A percentile compares a stretch with the other conserved stretches of the same genome.
Evolutionary conservation across 2,888 invertebrate species (phyloP).

Genomic region (Mactromeris polynyma): DNA sequence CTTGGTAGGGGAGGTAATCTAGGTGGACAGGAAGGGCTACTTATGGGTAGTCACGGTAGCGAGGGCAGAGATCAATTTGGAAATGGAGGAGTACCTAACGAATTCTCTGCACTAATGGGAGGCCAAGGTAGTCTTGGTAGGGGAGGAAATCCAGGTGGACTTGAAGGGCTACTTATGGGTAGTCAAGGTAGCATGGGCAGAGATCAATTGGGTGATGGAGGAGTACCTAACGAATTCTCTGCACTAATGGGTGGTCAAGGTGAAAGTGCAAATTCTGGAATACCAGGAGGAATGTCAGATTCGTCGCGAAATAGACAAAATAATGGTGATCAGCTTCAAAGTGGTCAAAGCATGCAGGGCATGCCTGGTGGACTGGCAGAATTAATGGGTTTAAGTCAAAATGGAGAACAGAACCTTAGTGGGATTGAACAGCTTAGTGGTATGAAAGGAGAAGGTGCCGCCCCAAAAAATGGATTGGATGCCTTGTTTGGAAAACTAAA

Average conservation of each 20-base stretch:
- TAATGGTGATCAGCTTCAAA: not conserved
- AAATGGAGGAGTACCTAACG: no score
- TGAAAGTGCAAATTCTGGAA: no score
- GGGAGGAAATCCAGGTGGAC: no score
- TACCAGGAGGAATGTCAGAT: no score
- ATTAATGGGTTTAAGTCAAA: not conserved
- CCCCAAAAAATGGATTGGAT: not conserved
- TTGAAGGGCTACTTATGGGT: no score
- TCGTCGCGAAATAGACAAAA: no score
- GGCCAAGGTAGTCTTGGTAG: no score
- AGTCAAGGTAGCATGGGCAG: no score
- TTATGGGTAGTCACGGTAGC: not conserved
- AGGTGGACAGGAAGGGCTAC: not conserved
- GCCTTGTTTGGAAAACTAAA: not conserved
- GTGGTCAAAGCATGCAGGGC: not conserved
- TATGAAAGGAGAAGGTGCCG: not conserved
- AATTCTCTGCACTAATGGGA: no score
- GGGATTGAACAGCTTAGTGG: not conserved
- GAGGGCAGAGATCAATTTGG: not conserved
- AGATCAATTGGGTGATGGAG: no score
- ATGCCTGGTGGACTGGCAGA: not conserved
- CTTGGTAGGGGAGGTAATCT: conserved; percentile 15
- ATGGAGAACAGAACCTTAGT: not conserved
- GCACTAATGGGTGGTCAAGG: no score
- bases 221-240: no score